A percentile compares a stretch with the other conserved stretches of the same genome.
These are phyloP conservation scores for Sylvia atricapilla DNA, from an alignment of 2,113 vertebrate species.

Conservation along the genomic window DNA sequence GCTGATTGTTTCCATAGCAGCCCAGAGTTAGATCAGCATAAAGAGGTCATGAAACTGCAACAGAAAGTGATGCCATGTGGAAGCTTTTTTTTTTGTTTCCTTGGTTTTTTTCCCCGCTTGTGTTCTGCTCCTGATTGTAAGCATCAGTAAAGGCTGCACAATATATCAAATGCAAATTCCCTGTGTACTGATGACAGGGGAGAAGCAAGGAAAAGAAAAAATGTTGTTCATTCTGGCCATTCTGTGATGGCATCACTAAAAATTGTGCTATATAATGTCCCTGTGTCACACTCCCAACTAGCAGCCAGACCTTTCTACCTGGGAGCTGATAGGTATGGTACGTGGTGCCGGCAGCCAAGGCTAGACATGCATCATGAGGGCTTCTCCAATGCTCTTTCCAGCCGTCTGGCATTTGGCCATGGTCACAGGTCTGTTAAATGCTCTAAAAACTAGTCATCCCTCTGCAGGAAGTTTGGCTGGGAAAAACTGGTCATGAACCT, in stretches of 20 bases:
- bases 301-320: neutral
- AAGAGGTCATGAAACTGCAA: neutral
- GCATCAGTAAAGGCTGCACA: neutral
- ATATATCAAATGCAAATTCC: neutral
- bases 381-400: neutral
- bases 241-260: neutral
- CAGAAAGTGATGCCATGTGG: neutral
- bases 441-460: slow-evolving; percentile 19
- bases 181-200: neutral
- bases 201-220: neutral
- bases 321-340: neutral
- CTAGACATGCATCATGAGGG: neutral
- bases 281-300: neutral
- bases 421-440: neutral
- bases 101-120: neutral
- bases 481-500: neutral
- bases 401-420: slow-evolving; percentile 11
- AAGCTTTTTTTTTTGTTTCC: neutral
- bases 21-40: neutral
- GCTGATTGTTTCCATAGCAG: neutral
- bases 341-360: neutral
- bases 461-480: slow-evolving; percentile 26
- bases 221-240: neutral
- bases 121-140: neutral
- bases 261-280: neutral